These are phyloP conservation scores for Helleia helle DNA, from an alignment of 2,888 invertebrate species.

Conservation along the genomic window DNA sequence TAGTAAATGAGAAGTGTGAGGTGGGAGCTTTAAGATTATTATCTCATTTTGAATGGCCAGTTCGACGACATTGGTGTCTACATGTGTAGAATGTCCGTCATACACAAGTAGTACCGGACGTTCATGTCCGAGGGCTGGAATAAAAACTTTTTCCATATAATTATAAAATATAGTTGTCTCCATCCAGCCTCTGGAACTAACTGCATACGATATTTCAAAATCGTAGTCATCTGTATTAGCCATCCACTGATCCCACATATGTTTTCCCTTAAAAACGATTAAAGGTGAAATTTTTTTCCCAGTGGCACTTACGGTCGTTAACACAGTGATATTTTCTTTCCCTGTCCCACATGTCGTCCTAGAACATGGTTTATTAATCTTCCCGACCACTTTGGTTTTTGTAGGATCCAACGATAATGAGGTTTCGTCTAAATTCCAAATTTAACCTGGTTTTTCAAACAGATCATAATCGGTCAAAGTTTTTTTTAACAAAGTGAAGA, in stretches of 20 bases:
- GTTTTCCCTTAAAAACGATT: no score
- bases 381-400: not conserved
- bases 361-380: not conserved
- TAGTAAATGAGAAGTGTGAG: not conserved
- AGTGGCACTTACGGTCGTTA: not conserved
- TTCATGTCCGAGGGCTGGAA: slow-evolving; percentile 3
- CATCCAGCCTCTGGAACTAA: not conserved
- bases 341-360: not conserved
- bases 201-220: not conserved
- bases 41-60: not conserved
- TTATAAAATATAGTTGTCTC: not conserved
- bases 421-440: not conserved
- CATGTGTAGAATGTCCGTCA: not conserved
- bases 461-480: not conserved
- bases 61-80: not conserved
- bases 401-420: not conserved
- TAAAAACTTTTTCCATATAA: not conserved
- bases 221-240: not conserved
- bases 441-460: not conserved
- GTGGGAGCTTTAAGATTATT: not conserved
- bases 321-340: not conserved
- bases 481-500: slow-evolving; percentile 10
- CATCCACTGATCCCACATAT: no score
- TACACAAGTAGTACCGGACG: not conserved
- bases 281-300: no score